Evolutionary conservation across 2,113 vertebrate species (phyloP).

Genomic region (Onychorhynchus coronatus): DNA sequence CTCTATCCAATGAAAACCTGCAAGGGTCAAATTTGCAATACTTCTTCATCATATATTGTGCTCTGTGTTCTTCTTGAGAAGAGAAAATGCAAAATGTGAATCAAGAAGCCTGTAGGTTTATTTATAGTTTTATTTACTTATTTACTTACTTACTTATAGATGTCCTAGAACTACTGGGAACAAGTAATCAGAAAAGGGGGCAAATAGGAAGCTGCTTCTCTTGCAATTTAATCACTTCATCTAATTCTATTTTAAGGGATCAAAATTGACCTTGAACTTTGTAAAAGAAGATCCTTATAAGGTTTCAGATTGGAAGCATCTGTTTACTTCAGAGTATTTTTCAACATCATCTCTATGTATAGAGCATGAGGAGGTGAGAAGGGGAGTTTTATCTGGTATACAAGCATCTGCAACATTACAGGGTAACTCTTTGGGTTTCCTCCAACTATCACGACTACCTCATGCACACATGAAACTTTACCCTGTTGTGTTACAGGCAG

Average conservation of each 20-base stretch:
- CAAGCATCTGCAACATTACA: neutral
- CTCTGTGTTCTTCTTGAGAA: neutral
- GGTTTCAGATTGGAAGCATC: neutral
- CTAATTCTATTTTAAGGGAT: neutral
- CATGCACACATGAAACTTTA: neutral
- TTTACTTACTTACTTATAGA: neutral
- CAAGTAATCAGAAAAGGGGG: neutral
- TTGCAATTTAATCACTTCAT: neutral
- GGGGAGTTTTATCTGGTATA: neutral
- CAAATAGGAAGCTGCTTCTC: neutral
- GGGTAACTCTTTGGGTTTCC: neutral
- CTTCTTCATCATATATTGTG: neutral
- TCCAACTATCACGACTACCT: neutral
- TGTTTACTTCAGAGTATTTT: neutral
- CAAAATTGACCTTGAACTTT: neutral
- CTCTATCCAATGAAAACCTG: neutral
- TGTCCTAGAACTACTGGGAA: neutral
- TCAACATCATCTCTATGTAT: neutral
- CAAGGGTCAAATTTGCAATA: neutral
- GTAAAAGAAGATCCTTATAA: neutral
- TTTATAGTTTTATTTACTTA: neutral
- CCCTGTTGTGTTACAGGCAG: neutral
- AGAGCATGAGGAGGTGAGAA: neutral
- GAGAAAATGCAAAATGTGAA: neutral
- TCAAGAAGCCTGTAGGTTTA: neutral